Conservation (phyloP, 2,797 vertebrate genomes). For the Adrianichthys oophorus region DNA sequence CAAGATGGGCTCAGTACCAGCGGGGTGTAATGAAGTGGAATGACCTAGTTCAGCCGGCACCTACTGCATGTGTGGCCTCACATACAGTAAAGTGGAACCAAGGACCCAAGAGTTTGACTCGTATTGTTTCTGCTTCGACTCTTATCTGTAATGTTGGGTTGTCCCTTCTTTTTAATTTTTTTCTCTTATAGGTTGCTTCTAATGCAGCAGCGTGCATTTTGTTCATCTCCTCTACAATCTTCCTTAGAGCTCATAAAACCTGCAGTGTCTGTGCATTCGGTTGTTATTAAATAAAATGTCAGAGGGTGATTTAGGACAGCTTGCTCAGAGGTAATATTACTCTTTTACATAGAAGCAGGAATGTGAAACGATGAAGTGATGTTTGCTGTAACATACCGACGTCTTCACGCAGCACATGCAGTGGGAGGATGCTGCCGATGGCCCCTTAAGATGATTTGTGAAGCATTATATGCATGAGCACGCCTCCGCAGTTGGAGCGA, state of each 20-base stretch:
- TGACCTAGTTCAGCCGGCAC: constrained; percentile 54
- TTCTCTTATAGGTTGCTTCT: no score
- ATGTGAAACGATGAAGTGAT: constrained; percentile 36
- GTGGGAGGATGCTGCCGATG: constrained; percentile 45
- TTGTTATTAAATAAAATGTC: constrained; percentile 61
- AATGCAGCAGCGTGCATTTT: background rate
- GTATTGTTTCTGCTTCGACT: no score
- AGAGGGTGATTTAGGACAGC: constrained; percentile 53
- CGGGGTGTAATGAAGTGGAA: constrained; percentile 38
- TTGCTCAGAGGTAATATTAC: constrained; percentile 44
- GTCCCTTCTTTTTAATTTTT: no score
- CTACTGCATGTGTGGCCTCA: constrained; percentile 18
- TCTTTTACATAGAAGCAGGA: constrained; percentile 40
- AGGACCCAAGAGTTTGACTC: background rate
- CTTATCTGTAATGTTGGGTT: no score
- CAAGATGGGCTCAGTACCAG: constrained; percentile 26
- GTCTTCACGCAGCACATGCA: constrained; percentile 13
- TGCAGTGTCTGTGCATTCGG: constrained; percentile 39
- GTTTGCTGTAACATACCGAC: constrained; percentile 25
- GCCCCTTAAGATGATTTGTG: constrained; percentile 53
- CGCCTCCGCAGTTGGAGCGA: constrained; percentile 34
- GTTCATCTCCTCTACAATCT: constrained; percentile 32
- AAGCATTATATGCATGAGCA: constrained; percentile 57
- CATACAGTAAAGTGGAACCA: background rate
- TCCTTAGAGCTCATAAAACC: constrained; percentile 35